These are phyloP conservation scores for Adelosebastes latens DNA, from an alignment of 2,797 vertebrate genomes.

Conservation along the genomic window DNA sequence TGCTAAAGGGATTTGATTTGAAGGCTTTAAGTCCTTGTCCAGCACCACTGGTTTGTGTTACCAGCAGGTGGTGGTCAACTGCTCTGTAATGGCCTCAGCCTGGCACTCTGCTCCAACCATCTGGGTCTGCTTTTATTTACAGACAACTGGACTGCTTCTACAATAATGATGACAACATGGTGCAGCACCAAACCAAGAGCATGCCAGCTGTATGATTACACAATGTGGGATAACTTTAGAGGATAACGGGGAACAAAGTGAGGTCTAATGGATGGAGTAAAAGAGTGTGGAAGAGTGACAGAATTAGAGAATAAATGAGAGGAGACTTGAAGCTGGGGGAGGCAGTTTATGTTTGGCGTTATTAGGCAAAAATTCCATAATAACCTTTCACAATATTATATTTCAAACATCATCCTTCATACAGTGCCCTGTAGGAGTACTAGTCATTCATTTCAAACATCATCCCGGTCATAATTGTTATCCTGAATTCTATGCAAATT, in stretches of 20 bases:
- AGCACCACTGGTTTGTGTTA: conserved; percentile 55
- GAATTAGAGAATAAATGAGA: background rate
- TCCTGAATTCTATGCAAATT: too few relatives aligned
- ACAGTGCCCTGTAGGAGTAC: too few relatives aligned
- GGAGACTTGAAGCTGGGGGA: too few relatives aligned
- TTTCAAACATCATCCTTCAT: too few relatives aligned
- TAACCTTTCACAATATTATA: too few relatives aligned
- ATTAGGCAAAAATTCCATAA: too few relatives aligned
- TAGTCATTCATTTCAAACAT: too few relatives aligned
- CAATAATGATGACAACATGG: conserved; percentile 59
- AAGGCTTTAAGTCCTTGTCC: conserved; percentile 34
- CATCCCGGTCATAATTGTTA: too few relatives aligned
- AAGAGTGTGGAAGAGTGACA: background rate
- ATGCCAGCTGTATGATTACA: conserved; percentile 51
- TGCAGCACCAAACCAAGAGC: conserved; percentile 40
- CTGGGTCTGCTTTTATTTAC: conserved; percentile 69
- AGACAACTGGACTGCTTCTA: conserved; percentile 60
- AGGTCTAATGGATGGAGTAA: background rate
- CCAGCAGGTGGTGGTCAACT: conserved; percentile 80
- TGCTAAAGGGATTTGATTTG: conserved; percentile 11
- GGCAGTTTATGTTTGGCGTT: too few relatives aligned
- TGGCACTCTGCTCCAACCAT: conserved; percentile 63
- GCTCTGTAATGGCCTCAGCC: conserved; percentile 63
- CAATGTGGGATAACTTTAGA: background rate
- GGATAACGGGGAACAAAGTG: background rate